These are phyloP conservation scores for Falco concolor DNA, from an alignment of 2,797 vertebrate species.

Conservation along the genomic window DNA sequence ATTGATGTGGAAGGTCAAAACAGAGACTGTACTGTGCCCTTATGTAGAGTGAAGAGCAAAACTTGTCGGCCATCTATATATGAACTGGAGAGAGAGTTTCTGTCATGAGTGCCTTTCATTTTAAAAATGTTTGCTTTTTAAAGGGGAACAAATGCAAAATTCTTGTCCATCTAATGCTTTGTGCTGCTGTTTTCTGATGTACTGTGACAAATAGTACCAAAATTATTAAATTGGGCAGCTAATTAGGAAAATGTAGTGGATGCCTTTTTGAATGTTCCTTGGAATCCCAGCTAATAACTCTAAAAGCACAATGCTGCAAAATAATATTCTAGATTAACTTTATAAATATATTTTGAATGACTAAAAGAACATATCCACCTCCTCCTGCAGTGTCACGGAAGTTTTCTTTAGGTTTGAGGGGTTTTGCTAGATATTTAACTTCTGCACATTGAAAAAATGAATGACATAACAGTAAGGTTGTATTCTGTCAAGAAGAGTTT, in stretches of 20 bases:
- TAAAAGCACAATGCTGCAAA: not conserved
- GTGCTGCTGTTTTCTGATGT: slow-evolving; percentile 63
- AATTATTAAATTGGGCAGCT: slow-evolving; percentile 20
- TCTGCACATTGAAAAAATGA: not conserved
- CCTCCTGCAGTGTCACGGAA: not conserved
- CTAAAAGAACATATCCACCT: not conserved
- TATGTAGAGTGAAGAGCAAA: slow-evolving; percentile 85
- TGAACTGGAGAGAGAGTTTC: slow-evolving; percentile 88
- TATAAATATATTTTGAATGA: not conserved
- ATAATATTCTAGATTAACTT: not conserved
- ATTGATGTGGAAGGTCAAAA: slow-evolving; percentile 87
- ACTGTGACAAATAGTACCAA: slow-evolving; percentile 43
- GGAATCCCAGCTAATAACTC: not conserved
- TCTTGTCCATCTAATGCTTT: not conserved
- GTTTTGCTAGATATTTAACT: not conserved
- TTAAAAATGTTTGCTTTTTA: not conserved
- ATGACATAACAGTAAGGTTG: not conserved
- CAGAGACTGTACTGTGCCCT: slow-evolving; percentile 84
- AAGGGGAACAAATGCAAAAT: slow-evolving; percentile 24
- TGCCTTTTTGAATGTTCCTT: not conserved
- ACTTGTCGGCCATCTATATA: slow-evolving; percentile 77
- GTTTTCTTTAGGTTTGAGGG: not conserved
- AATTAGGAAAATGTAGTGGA: not conserved
- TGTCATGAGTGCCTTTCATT: slow-evolving; percentile 77
- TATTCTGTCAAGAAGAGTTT: not conserved